Percentiles rank a stretch among this genome's conserved stretches.
Evolutionary conservation across 1,140 invertebrate genomes (phyloP).

Genomic region (Helicoverpa zea): DNA sequence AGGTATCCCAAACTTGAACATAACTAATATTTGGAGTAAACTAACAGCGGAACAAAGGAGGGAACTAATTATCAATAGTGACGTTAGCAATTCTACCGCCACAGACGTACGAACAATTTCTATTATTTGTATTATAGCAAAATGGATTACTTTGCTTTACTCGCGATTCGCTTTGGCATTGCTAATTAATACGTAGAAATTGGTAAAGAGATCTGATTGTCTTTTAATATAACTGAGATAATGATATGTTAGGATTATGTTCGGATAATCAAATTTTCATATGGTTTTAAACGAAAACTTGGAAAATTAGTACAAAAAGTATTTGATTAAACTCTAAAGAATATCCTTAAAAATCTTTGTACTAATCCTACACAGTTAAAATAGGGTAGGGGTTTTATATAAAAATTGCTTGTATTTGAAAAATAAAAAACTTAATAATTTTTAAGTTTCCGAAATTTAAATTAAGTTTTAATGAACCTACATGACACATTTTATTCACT

Average conservation of each 20-base stretch:
- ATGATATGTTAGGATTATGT: too few relatives aligned
- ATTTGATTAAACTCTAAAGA: too few relatives aligned
- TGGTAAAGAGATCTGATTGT: background rate
- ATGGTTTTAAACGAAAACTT: too few relatives aligned
- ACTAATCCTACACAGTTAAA: too few relatives aligned
- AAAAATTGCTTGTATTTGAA: too few relatives aligned
- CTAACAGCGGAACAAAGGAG: background rate
- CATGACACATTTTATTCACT: background rate
- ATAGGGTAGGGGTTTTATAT: too few relatives aligned
- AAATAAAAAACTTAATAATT: too few relatives aligned
- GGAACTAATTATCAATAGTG: slow-evolving; percentile 14
- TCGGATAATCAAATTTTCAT: too few relatives aligned
- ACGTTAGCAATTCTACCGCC: slow-evolving; percentile 9
- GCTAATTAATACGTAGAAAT: slow-evolving; percentile 11
- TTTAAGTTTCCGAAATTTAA: background rate
- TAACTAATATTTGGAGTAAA: slow-evolving; percentile 14
- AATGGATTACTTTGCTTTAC: background rate
- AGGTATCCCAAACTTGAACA: background rate
- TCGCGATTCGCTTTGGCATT: background rate
- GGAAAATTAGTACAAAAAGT: too few relatives aligned
- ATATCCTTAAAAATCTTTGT: too few relatives aligned
- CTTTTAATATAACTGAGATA: background rate
- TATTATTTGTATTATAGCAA: background rate
- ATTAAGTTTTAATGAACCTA: too few relatives aligned
- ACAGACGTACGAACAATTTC: slow-evolving; percentile 13